Conservation (phyloP, 2,113 vertebrate genomes). For the Alces alces region DNA sequence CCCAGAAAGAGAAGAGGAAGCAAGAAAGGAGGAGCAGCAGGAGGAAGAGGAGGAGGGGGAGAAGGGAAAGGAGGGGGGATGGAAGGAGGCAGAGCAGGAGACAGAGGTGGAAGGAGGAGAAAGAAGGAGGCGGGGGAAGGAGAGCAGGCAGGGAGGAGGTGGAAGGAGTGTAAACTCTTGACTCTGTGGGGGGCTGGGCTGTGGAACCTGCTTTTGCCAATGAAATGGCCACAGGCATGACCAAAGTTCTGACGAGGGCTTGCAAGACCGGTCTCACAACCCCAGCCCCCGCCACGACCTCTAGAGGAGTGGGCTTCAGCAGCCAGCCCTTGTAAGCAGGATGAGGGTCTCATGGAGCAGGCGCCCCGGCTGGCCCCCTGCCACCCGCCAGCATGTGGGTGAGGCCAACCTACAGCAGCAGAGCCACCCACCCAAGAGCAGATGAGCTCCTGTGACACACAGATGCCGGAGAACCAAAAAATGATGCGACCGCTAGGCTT, state of each 20-base stretch:
- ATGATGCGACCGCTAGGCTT: neutral
- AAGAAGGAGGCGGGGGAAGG: neutral
- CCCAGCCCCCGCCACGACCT: neutral
- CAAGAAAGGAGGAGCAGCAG: neutral
- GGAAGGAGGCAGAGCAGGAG: neutral
- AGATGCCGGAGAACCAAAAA: neutral
- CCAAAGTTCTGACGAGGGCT: neutral
- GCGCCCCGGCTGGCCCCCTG: too few relatives aligned
- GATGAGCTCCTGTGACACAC: neutral
- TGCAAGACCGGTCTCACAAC: too few relatives aligned
- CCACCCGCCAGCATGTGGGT: accelerated
- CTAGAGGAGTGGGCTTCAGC: neutral
- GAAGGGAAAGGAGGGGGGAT: neutral
- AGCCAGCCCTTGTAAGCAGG: neutral
- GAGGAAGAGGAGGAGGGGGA: neutral
- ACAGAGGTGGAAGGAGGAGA: accelerated
- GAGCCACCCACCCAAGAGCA: neutral
- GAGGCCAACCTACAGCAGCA: neutral
- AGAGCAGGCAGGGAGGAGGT: neutral
- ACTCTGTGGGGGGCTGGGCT: too few relatives aligned
- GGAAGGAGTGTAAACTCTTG: neutral
- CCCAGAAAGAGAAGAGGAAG: neutral
- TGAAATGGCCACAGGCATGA: neutral
- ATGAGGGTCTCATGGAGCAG: accelerated
- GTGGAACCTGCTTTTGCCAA: neutral